Percentiles rank a stretch among this genome's conserved stretches.
phyloP scores from a whole-genome alignment of 2,888 invertebrate genomes.

The Lasioglossum pauxillum region DNA sequence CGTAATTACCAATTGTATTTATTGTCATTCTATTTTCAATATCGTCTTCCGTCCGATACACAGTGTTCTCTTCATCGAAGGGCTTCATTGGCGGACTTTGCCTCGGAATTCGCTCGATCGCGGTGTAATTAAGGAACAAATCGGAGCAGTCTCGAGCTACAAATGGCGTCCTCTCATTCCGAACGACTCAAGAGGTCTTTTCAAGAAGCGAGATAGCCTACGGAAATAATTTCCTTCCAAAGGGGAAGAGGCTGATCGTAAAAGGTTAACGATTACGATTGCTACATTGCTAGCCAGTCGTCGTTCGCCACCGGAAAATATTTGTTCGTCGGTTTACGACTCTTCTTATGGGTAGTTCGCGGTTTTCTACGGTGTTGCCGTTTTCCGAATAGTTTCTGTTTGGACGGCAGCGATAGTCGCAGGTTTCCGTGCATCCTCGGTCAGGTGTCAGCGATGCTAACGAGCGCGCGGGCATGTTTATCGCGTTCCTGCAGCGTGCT shows the following conservation, averaged over 20 bases:
- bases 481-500: not conserved
- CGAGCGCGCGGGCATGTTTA: not conserved
- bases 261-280: not conserved
- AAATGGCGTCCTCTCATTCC: not conserved
- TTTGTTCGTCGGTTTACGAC: not conserved
- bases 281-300: not conserved
- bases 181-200: not conserved
- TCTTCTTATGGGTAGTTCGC: not conserved
- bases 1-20: not conserved
- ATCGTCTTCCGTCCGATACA: not conserved
- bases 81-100: not conserved
- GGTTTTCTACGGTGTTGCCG: not conserved
- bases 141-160: not conserved
- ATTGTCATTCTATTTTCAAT: not conserved
- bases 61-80: not conserved
- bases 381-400: not conserved
- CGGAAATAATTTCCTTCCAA: not conserved
- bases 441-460: not conserved
- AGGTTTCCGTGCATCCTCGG: not conserved
- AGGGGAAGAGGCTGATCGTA: not conserved
- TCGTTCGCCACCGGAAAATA: not conserved
- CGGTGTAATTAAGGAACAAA: not conserved
- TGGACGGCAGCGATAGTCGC: not conserved
- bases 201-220: not conserved
- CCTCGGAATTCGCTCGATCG: not conserved